Conservation (phyloP, 2,113 vertebrate species). For the Origma solitaria region DNA sequence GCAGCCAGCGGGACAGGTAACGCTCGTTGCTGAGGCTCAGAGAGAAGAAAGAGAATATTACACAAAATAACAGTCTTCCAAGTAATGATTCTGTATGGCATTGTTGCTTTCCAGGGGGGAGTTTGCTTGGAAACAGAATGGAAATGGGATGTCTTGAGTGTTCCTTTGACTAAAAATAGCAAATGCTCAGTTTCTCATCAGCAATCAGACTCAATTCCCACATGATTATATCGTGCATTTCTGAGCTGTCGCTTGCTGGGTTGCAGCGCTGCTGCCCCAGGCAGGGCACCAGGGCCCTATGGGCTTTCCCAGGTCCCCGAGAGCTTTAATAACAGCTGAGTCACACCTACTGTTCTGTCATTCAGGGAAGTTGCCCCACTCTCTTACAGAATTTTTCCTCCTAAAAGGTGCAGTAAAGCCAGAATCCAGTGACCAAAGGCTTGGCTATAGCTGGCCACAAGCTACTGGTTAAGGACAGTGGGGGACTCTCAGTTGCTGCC, state of each 20-base stretch:
- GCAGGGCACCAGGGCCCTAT: neutral
- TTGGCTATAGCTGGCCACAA: neutral
- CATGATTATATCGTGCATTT: fast-evolving
- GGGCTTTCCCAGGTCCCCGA: neutral
- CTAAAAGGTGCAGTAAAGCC: neutral
- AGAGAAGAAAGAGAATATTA: neutral
- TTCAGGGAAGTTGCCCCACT: neutral
- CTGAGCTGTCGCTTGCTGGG: neutral
- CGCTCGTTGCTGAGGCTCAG: fast-evolving
- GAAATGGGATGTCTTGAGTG: neutral
- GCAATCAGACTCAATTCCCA: neutral
- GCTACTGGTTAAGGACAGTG: fast-evolving
- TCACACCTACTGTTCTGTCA: neutral
- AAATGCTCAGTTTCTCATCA: neutral
- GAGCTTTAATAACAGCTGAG: neutral
- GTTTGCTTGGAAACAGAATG: neutral
- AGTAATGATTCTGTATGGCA: neutral
- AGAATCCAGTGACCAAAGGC: neutral
- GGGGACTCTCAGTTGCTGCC: neutral
- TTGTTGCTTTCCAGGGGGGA: neutral
- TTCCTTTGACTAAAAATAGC: neutral
- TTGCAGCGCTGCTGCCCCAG: neutral
- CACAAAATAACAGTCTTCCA: neutral
- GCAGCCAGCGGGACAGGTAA: neutral
- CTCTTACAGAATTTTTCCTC: neutral